Evolutionary conservation across 1,140 invertebrate genomes (phyloP).

Genomic region (Pseudachorutes palmiensis): DNA sequence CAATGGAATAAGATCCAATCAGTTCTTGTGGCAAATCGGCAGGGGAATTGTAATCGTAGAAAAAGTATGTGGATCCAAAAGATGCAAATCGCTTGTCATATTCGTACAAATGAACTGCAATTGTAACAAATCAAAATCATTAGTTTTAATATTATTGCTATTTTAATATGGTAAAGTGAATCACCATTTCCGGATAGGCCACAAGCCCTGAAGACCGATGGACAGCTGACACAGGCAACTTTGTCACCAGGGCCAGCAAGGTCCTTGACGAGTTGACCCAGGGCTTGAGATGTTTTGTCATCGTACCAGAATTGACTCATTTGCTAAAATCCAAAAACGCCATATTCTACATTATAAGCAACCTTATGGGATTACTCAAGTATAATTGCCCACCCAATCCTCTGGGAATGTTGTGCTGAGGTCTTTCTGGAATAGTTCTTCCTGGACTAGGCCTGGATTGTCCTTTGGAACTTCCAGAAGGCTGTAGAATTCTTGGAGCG

Average conservation of each 20-base stretch:
- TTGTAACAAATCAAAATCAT: constrained; percentile 44
- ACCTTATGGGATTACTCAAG: background rate
- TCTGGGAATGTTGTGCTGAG: constrained; percentile 54
- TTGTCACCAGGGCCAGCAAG: constrained; percentile 49
- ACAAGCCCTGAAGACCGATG: constrained; percentile 65
- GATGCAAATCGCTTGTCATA: constrained; percentile 70
- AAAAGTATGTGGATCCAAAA: constrained; percentile 70
- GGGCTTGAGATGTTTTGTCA: constrained; percentile 58
- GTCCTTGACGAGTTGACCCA: constrained; percentile 58
- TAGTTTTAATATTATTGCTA: constrained; percentile 7
- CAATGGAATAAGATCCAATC: constrained; percentile 62
- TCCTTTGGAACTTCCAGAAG: constrained; percentile 53
- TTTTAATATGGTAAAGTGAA: background rate
- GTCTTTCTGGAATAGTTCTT: constrained; percentile 25
- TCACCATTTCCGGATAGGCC: constrained; percentile 39
- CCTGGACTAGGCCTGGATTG: constrained; percentile 34
- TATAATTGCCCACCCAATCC: constrained; percentile 62
- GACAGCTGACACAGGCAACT: constrained; percentile 81
- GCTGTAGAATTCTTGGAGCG: constrained; percentile 70
- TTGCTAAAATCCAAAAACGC: constrained; percentile 59
- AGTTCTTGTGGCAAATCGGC: constrained; percentile 57
- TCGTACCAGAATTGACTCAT: constrained; percentile 95
- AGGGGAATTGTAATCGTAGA: constrained; percentile 83
- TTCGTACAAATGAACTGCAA: constrained; percentile 68
- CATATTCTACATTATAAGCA: background rate